Evolutionary conservation across 2,888 invertebrate genomes (phyloP).

Genomic region (Poecilus cupreus): DNA sequence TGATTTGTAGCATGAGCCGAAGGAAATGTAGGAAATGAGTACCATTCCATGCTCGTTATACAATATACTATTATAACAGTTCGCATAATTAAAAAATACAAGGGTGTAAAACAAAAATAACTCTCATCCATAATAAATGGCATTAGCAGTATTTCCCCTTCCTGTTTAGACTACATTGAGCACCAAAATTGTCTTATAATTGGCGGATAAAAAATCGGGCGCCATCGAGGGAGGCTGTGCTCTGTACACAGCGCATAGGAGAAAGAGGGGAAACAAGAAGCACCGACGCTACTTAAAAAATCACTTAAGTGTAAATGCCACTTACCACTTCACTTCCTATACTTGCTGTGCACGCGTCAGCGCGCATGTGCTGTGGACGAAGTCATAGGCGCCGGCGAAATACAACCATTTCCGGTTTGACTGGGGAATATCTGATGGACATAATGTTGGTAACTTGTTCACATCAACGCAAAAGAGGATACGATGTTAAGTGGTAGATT

Average conservation of each 20-base stretch:
- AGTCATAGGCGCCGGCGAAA: constrained; percentile 19
- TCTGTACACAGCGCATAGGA: neutral
- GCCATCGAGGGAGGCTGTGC: constrained; percentile 33
- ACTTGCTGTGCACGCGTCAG: constrained; percentile 13
- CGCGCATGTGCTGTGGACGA: constrained; percentile 6
- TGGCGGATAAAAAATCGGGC: constrained; percentile 63
- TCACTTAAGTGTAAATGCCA: constrained; percentile 55
- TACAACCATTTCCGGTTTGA: neutral
- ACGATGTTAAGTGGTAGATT: too few species aligned
- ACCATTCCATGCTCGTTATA: too few species aligned
- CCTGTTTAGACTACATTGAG: constrained; percentile 64
- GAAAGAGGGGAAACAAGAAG: neutral
- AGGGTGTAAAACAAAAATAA: constrained; percentile 22
- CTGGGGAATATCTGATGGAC: neutral
- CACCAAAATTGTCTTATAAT: constrained; percentile 65
- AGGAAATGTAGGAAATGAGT: too few species aligned
- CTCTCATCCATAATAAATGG: constrained; percentile 40
- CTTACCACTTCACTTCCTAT: constrained; percentile 54
- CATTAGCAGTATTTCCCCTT: constrained; percentile 58
- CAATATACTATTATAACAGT: too few species aligned
- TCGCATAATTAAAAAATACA: constrained; percentile 21
- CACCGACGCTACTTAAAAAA: constrained; percentile 52
- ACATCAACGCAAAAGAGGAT: neutral
- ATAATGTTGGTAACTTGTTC: neutral
- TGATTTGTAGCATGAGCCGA: too few species aligned